Conservation (phyloP, 2,113 vertebrate species). For the Pangasianodon hypophthalmus region DNA sequence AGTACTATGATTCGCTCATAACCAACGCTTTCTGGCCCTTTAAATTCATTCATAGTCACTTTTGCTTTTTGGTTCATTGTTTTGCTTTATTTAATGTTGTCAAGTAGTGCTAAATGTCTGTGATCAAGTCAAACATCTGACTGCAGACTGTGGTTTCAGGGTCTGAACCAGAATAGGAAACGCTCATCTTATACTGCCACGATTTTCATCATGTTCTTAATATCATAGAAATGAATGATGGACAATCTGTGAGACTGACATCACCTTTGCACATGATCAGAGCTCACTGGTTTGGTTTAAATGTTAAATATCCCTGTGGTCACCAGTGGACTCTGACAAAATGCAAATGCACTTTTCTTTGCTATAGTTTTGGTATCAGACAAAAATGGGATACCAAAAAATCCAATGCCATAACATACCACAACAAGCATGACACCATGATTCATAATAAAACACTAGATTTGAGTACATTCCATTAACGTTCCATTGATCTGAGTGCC, state of each 20-base stretch:
- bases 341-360: slow-evolving; percentile 35
- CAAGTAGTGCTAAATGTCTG: slow-evolving; percentile 27
- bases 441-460: slow-evolving; percentile 64
- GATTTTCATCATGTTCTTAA: slow-evolving; percentile 34
- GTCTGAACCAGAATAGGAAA: slow-evolving; percentile 43
- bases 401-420: slow-evolving; percentile 31
- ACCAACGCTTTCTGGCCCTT: slow-evolving; percentile 56
- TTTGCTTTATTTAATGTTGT: slow-evolving; percentile 19
- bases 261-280: slow-evolving; percentile 51
- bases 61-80: slow-evolving; percentile 22
- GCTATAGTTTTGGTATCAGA: slow-evolving; percentile 43
- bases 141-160: slow-evolving; percentile 51
- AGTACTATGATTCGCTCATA: slow-evolving; percentile 53
- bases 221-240: slow-evolving; percentile 46
- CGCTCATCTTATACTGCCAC: slow-evolving; percentile 54
- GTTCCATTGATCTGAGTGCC: slow-evolving; percentile 41
- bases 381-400: slow-evolving; percentile 25
- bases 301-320: background rate
- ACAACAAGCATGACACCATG: slow-evolving; percentile 65
- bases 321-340: slow-evolving; percentile 44
- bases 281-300: slow-evolving; percentile 39
- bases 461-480: slow-evolving; percentile 50
- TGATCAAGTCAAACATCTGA: slow-evolving; percentile 40
- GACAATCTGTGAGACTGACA: slow-evolving; percentile 49
- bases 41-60: slow-evolving; percentile 49